Evolutionary conservation across 2,113 vertebrate species (phyloP).

Genomic region (Gobiocypris rarus): DNA sequence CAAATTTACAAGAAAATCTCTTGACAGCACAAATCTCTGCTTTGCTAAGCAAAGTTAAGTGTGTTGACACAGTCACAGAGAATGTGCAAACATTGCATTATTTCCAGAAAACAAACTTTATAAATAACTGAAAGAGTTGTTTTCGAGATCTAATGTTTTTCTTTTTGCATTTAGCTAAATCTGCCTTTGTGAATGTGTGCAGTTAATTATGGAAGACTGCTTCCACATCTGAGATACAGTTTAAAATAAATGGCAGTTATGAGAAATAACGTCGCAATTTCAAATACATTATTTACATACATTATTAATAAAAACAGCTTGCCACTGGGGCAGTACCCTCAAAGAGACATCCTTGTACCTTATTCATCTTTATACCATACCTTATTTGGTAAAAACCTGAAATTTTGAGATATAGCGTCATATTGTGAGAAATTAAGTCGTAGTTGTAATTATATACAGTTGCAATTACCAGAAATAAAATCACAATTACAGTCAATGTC

Average conservation of each 20-base stretch:
- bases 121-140: not conserved
- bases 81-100: slow-evolving; percentile 1
- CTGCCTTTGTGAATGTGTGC: not conserved
- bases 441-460: not conserved
- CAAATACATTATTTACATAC: too few relatives aligned
- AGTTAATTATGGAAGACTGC: not conserved
- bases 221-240: not conserved
- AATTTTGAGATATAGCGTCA: not conserved
- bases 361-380: too few relatives aligned
- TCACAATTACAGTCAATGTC: not conserved
- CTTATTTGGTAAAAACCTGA: not conserved
- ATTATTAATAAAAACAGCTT: too few relatives aligned
- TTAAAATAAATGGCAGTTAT: not conserved
- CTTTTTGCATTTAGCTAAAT: not conserved
- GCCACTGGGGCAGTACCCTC: too few relatives aligned
- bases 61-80: not conserved
- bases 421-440: not conserved
- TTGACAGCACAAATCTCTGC: slow-evolving; percentile 23
- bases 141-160: not conserved
- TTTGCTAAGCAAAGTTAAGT: not conserved
- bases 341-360: too few relatives aligned
- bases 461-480: not conserved
- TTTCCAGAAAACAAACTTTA: not conserved
- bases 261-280: too few relatives aligned
- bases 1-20: slow-evolving; percentile 11